Conservation (phyloP, 35 echinoderm and acorn worm species). For the Holothuria glaberrima region DNA sequence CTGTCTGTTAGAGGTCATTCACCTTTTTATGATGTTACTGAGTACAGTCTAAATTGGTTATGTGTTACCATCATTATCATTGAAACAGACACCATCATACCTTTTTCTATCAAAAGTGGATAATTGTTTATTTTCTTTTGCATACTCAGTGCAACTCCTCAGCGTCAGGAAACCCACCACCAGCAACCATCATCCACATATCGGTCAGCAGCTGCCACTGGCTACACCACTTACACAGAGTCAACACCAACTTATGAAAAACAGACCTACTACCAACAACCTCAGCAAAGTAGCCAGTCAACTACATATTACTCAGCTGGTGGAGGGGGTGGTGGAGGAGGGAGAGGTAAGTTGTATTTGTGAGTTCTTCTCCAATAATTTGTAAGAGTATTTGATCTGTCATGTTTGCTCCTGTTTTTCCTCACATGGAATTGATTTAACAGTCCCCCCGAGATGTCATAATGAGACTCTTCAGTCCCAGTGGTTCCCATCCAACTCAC, state of each 20-base stretch:
- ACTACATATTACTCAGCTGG: constrained; percentile 62
- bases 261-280: constrained; percentile 95
- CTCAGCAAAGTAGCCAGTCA: constrained; percentile 76
- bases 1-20: too few relatives aligned
- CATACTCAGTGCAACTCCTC: constrained; percentile 58
- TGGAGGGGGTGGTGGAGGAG: neutral
- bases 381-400: too few relatives aligned
- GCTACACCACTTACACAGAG: constrained; percentile 61
- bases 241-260: constrained; percentile 80
- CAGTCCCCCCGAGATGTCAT: too few relatives aligned
- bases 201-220: constrained; percentile 60
- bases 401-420: too few relatives aligned
- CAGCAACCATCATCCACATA: constrained; percentile 58
- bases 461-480: too few relatives aligned
- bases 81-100: neutral
- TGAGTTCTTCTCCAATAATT: too few relatives aligned
- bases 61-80: too few relatives aligned
- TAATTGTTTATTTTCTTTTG: too few relatives aligned
- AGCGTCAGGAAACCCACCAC: constrained; percentile 75
- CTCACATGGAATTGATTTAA: too few relatives aligned
- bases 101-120: neutral
- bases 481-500: too few relatives aligned
- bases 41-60: too few relatives aligned
- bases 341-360: neutral
- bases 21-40: too few relatives aligned